These are phyloP conservation scores for Nasonovia ribisnigri DNA, from an alignment of 2,888 invertebrate genomes.

Conservation along the genomic window DNA sequence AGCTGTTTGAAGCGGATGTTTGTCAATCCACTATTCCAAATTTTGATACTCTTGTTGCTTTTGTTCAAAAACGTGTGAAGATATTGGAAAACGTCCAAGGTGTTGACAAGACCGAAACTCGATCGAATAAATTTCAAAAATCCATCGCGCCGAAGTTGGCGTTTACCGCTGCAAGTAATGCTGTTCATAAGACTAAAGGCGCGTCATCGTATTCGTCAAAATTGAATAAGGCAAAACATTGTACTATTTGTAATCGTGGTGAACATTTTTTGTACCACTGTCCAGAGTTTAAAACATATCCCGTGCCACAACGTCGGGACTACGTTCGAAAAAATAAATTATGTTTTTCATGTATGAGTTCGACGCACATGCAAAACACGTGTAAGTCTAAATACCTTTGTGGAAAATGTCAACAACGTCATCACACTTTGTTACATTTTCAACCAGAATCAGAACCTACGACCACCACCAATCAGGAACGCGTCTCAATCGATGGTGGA, in stretches of 20 bases:
- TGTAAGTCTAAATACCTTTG: not conserved
- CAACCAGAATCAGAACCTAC: not conserved
- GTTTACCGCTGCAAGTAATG: not conserved
- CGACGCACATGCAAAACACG: not conserved
- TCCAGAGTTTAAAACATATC: not conserved
- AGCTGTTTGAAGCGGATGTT: not conserved
- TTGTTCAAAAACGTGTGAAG: not conserved
- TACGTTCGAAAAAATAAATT: not conserved
- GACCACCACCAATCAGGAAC: not conserved
- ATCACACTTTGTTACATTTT: not conserved
- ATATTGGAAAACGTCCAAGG: not conserved
- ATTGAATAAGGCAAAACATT: not conserved
- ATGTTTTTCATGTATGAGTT: not conserved
- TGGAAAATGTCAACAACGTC: slow-evolving; percentile 15
- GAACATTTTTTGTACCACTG: not conserved
- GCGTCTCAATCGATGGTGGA: not conserved
- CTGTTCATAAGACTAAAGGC: not conserved
- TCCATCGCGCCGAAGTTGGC: not conserved
- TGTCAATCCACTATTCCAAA: not conserved
- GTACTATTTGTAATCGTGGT: not conserved
- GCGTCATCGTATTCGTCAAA: not conserved
- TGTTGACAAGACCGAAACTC: not conserved
- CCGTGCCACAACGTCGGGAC: not conserved
- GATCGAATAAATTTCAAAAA: not conserved
- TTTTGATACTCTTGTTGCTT: not conserved